Conservation (phyloP, 2,113 vertebrate species). For the mouse (Mus musculus) region DNA sequence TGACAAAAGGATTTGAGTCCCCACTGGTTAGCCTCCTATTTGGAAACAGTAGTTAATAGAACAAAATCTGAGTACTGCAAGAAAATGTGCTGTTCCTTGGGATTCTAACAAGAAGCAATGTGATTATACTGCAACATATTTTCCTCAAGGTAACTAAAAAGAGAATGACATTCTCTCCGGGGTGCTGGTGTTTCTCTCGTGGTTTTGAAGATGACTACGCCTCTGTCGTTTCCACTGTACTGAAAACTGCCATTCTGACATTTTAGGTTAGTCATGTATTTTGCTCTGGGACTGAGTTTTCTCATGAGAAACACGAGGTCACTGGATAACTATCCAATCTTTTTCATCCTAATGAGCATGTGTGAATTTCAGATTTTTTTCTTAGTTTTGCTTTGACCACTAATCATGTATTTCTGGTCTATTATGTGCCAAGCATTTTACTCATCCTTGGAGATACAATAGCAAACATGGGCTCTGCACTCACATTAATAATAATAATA, state of each 20-base stretch:
- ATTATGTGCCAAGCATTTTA: slow-evolving; percentile 4
- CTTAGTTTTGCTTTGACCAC: slow-evolving; percentile 30
- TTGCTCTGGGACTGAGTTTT: slow-evolving; percentile 42
- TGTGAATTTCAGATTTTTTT: neutral
- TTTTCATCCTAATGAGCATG: neutral
- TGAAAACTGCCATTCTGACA: neutral
- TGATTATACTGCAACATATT: neutral
- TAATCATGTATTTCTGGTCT: slow-evolving; percentile 53
- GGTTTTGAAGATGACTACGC: neutral
- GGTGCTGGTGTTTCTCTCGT: neutral
- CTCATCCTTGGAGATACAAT: neutral
- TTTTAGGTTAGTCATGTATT: slow-evolving; percentile 8
- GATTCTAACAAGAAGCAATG: neutral
- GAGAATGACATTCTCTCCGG: neutral
- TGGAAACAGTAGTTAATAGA: slow-evolving; percentile 46
- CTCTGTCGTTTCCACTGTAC: neutral
- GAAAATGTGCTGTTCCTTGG: slow-evolving; percentile 27
- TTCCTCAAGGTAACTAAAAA: neutral
- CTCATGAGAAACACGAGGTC: neutral
- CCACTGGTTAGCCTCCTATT: slow-evolving; percentile 37
- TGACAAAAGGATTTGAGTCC: slow-evolving; percentile 44
- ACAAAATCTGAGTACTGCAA: slow-evolving; percentile 37
- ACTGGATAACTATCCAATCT: neutral
- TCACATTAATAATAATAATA: slow-evolving; percentile 35
- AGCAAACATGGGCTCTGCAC: neutral